These are phyloP conservation scores for Drosophila vallismaia DNA, from an alignment of 2,888 invertebrate genomes.

Conservation along the genomic window DNA sequence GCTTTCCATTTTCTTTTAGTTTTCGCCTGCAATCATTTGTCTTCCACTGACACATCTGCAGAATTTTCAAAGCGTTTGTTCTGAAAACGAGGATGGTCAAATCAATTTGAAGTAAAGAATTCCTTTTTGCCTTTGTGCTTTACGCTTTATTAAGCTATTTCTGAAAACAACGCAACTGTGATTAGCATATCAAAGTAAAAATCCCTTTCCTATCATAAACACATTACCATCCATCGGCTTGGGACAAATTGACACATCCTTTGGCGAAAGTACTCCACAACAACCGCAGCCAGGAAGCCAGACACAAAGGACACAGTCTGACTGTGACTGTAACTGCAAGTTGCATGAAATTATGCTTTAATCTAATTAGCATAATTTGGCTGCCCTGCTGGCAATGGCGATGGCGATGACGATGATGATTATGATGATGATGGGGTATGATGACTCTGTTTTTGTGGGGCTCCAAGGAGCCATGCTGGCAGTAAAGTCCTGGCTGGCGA, in stretches of 20 bases:
- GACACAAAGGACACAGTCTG: slow-evolving; percentile 40
- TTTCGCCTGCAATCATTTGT: slow-evolving; percentile 54
- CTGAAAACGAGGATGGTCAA: slow-evolving; percentile 13
- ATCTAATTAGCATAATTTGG: slow-evolving; percentile 81
- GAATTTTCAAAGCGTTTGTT: slow-evolving; percentile 17
- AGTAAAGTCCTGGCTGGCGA: slow-evolving; percentile 49
- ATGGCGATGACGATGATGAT: slow-evolving; percentile 9
- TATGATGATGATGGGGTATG: slow-evolving; percentile 20
- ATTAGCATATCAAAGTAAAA: slow-evolving; percentile 9
- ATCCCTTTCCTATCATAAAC: slow-evolving; percentile 11
- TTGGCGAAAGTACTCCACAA: slow-evolving; percentile 44
- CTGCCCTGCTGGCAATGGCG: slow-evolving; percentile 68
- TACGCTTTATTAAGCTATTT: background rate
- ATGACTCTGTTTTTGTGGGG: slow-evolving; percentile 37
- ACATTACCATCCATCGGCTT: slow-evolving; percentile 34
- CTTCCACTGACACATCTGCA: slow-evolving; percentile 42
- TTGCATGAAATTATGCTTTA: slow-evolving; percentile 79
- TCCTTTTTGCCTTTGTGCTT: background rate
- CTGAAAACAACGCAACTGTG: background rate
- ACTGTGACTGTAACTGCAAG: slow-evolving; percentile 59
- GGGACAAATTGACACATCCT: slow-evolving; percentile 62
- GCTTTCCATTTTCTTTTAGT: slow-evolving; percentile 3
- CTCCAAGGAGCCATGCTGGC: slow-evolving; percentile 31
- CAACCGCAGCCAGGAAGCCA: slow-evolving; percentile 35
- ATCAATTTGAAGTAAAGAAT: slow-evolving; percentile 19